phyloP scores from a whole-genome alignment of 1,140 invertebrate species.

The Phthorimaea operculella region DNA sequence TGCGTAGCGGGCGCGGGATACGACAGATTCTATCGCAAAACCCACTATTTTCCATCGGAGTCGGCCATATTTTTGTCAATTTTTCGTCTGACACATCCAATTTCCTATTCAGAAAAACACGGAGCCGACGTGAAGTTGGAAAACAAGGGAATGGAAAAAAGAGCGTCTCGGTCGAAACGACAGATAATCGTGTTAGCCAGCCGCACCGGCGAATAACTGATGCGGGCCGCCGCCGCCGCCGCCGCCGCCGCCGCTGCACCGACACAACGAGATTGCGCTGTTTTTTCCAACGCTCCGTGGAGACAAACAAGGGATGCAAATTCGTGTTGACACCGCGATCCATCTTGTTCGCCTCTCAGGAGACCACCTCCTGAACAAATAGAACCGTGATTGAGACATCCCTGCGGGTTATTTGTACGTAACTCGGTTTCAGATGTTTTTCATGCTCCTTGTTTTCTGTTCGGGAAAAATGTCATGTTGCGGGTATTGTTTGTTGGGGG shows the following conservation, averaged over 20 bases:
- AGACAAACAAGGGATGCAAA: conserved; percentile 67
- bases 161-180: conserved; percentile 58
- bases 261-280: conserved; percentile 62
- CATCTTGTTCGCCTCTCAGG: conserved; percentile 61
- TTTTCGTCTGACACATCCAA: conserved; percentile 66
- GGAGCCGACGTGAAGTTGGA: conserved; percentile 59
- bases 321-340: conserved; percentile 66
- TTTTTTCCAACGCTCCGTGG: conserved; percentile 53
- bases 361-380: conserved; percentile 57
- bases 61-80: conserved; percentile 65
- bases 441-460: conserved; percentile 12
- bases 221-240: conserved; percentile 26
- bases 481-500: conserved; percentile 1
- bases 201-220: conserved; percentile 58
- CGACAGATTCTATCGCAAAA: conserved; percentile 59
- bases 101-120: conserved; percentile 66
- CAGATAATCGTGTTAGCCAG: conserved; percentile 65
- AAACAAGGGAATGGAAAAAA: conserved; percentile 65
- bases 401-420: conserved; percentile 44
- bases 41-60: conserved; percentile 60
- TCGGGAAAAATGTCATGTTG: neutral
- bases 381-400: conserved; percentile 55
- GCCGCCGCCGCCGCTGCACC: conserved; percentile 35
- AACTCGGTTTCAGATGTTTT: conserved; percentile 33
- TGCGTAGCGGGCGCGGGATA: conserved; percentile 30